Evolutionary conservation across 1,140 invertebrate species (phyloP).

Genomic region (Leptinotarsa texana): DNA sequence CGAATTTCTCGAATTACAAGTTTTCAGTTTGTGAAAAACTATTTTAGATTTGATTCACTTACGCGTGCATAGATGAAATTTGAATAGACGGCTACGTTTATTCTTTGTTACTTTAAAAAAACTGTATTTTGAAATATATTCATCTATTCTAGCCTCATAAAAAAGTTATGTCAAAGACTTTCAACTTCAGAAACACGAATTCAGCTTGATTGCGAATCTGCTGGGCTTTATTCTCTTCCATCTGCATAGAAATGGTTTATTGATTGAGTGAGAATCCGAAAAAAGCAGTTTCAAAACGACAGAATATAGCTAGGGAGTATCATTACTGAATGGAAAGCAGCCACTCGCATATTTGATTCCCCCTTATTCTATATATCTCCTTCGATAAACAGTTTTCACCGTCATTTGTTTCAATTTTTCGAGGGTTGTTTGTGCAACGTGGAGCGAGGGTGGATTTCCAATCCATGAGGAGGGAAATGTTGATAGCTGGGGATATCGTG

Average conservation of each 20-base stretch:
- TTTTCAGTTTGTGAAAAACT: neutral
- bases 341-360: constrained; percentile 35
- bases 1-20: too few relatives aligned
- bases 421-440: constrained; percentile 10
- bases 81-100: neutral
- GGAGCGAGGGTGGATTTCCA: neutral
- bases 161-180: neutral
- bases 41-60: neutral
- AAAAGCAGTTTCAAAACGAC: constrained; percentile 32
- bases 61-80: neutral
- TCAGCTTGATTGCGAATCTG: constrained; percentile 24
- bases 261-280: constrained; percentile 34
- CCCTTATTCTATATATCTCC: constrained; percentile 35
- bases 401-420: constrained; percentile 33
- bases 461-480: neutral
- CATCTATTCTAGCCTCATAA: neutral
- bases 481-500: neutral
- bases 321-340: constrained; percentile 29
- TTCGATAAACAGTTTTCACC: constrained; percentile 31
- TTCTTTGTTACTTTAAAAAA: neutral
- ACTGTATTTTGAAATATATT: neutral
- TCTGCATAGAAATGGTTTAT: constrained; percentile 26
- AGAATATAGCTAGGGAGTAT: constrained; percentile 29
- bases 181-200: constrained; percentile 6
- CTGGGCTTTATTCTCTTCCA: constrained; percentile 3